Conservation (phyloP, 2,888 invertebrate species). For the Heterodera filipjevi region DNA sequence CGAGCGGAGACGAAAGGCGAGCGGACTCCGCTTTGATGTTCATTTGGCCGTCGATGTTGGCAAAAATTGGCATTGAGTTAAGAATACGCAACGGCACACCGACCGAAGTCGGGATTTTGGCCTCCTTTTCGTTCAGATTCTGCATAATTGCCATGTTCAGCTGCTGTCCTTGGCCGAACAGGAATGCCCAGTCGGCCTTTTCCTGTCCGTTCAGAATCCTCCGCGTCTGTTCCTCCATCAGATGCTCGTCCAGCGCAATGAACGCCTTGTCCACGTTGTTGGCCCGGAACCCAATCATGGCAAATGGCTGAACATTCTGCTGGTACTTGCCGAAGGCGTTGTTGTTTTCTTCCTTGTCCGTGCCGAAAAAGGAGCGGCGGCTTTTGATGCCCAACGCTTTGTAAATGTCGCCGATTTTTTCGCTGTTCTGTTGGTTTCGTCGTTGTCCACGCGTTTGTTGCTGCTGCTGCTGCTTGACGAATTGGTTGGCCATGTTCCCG, state of each 20-base stretch:
- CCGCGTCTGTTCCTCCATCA: slow-evolving; percentile 40
- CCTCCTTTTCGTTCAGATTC: slow-evolving; percentile 38
- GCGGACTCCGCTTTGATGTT: slow-evolving; percentile 25
- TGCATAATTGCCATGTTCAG: slow-evolving; percentile 20
- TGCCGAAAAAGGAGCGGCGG: slow-evolving; percentile 39
- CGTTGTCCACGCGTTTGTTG: slow-evolving; percentile 36
- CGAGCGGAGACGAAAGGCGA: neutral
- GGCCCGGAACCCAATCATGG: slow-evolving; percentile 13
- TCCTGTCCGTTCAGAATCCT: slow-evolving; percentile 6
- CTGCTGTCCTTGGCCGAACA: slow-evolving; percentile 41
- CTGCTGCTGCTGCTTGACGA: slow-evolving; percentile 15
- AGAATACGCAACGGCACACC: slow-evolving; percentile 52
- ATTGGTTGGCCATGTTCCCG: slow-evolving; percentile 24
- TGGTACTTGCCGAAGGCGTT: neutral
- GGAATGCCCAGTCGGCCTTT: slow-evolving; percentile 33
- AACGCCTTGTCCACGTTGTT: slow-evolving; percentile 52
- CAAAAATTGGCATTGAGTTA: slow-evolving; percentile 29
- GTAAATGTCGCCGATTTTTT: slow-evolving; percentile 40
- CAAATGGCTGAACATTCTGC: slow-evolving; percentile 25
- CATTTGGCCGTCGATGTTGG: slow-evolving; percentile 33
- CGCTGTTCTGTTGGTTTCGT: slow-evolving; percentile 14
- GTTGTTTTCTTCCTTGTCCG: slow-evolving; percentile 16
- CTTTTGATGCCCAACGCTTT: slow-evolving; percentile 49
- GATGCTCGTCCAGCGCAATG: slow-evolving; percentile 52
- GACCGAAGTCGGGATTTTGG: slow-evolving; percentile 50